Percentiles rank a stretch among this genome's conserved stretches.
Evolutionary conservation across 2,888 invertebrate genomes (phyloP).

Genomic region (Panzeria rudis): DNA sequence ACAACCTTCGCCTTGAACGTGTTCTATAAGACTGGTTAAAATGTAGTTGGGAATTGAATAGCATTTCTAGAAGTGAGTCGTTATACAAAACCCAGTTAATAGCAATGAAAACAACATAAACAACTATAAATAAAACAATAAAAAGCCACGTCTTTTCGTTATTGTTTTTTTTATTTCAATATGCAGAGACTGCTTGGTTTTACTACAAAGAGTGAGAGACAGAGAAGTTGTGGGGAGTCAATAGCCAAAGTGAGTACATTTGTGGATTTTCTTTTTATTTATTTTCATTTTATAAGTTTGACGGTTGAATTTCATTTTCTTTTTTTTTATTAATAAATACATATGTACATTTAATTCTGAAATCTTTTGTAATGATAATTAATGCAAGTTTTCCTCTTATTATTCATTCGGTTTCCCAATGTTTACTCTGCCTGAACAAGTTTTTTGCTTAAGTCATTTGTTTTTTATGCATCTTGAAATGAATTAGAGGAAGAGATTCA

Average conservation of each 20-base stretch:
- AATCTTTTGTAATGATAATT: constrained; percentile 8
- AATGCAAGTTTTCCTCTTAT: constrained; percentile 6
- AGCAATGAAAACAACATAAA: not conserved
- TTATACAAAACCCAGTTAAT: constrained; percentile 20
- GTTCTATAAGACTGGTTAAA: constrained; percentile 78
- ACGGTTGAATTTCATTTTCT: not conserved
- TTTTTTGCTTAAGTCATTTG: constrained; percentile 56
- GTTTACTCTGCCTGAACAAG: constrained; percentile 10
- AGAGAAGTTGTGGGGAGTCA: not conserved
- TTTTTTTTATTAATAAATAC: not conserved
- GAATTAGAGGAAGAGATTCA: not conserved
- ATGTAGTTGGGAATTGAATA: constrained; percentile 40
- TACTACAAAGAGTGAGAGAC: not conserved
- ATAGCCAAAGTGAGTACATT: constrained; percentile 29
- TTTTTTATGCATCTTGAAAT: not conserved
- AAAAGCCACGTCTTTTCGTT: constrained; percentile 62
- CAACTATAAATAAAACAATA: constrained; percentile 36
- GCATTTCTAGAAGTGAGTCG: constrained; percentile 51
- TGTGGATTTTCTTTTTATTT: constrained; percentile 34
- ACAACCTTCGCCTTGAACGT: constrained; percentile 82
- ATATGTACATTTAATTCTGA: not conserved
- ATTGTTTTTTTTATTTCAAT: constrained; percentile 38
- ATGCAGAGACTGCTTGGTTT: constrained; percentile 64
- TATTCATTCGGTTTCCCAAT: not conserved
- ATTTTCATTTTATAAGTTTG: constrained; percentile 17